These are phyloP conservation scores for Neogobius melanostomus DNA, from an alignment of 2,113 vertebrate species.

Conservation along the genomic window DNA sequence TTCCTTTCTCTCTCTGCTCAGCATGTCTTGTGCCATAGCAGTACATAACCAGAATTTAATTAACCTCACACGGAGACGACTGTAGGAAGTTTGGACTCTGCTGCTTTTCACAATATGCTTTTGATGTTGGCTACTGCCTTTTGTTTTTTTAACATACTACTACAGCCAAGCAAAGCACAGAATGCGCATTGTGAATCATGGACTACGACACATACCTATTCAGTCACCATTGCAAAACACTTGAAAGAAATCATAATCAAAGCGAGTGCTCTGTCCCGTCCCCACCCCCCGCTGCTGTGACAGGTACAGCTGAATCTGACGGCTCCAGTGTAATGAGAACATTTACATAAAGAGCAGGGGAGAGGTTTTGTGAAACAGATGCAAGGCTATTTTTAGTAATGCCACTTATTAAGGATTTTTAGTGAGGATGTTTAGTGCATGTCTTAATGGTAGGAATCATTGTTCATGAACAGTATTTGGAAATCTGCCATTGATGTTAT, in stretches of 20 bases:
- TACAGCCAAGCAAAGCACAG: background rate
- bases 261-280: background rate
- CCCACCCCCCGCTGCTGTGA: background rate
- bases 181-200: background rate
- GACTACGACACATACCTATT: background rate
- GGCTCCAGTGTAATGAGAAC: slow-evolving; percentile 6
- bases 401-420: background rate
- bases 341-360: slow-evolving; percentile 9
- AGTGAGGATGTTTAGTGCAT: background rate
- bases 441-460: too few species aligned
- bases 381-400: background rate
- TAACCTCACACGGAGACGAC: slow-evolving; percentile 9
- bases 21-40: background rate
- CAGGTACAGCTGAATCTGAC: background rate
- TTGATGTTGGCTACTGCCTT: background rate
- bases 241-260: background rate
- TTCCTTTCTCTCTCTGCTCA: background rate
- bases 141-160: background rate
- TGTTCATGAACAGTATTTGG: background rate
- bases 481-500: too few species aligned
- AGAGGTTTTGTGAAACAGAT: background rate
- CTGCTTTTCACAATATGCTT: too few species aligned
- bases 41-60: slow-evolving; percentile 31
- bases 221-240: background rate
- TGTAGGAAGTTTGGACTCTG: too few species aligned